Conservation (phyloP, 1,140 invertebrate genomes). For the Venturia canescens region DNA sequence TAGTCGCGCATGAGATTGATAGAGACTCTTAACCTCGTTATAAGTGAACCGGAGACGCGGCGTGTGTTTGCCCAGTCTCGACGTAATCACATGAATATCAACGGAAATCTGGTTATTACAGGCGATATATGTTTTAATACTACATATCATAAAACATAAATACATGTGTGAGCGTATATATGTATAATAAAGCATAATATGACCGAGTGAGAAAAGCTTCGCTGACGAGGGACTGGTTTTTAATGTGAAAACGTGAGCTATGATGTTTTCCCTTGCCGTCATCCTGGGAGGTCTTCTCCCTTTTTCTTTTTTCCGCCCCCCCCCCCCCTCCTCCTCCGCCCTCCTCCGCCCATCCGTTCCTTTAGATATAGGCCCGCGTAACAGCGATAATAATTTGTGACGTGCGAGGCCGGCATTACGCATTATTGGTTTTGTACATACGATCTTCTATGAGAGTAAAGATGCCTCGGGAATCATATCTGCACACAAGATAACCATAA, state of each 20-base stretch:
- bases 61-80: background rate
- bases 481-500: slow-evolving; percentile 1
- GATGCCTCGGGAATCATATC: slow-evolving; percentile 3
- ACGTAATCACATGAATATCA: slow-evolving; percentile 7
- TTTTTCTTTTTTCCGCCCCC: background rate
- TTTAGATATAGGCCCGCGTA: background rate
- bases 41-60: background rate
- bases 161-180: too few relatives aligned
- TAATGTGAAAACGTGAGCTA: slow-evolving; percentile 43
- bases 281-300: slow-evolving; percentile 31
- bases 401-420: slow-evolving; percentile 39
- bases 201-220: slow-evolving; percentile 14
- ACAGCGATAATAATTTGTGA: slow-evolving; percentile 40
- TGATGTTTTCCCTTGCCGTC: slow-evolving; percentile 8
- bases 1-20: background rate
- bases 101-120: slow-evolving; percentile 7
- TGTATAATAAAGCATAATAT: slow-evolving; percentile 26
- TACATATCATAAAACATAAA: background rate
- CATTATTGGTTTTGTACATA: slow-evolving; percentile 39
- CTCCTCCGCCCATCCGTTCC: too few relatives aligned
- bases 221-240: slow-evolving; percentile 39
- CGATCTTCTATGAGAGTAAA: background rate
- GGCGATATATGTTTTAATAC: slow-evolving; percentile 4
- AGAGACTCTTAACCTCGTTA: background rate
- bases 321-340: background rate